phyloP scores from a whole-genome alignment of 23 tunicate genomes.

The Clavelina lepadiformis region DNA sequence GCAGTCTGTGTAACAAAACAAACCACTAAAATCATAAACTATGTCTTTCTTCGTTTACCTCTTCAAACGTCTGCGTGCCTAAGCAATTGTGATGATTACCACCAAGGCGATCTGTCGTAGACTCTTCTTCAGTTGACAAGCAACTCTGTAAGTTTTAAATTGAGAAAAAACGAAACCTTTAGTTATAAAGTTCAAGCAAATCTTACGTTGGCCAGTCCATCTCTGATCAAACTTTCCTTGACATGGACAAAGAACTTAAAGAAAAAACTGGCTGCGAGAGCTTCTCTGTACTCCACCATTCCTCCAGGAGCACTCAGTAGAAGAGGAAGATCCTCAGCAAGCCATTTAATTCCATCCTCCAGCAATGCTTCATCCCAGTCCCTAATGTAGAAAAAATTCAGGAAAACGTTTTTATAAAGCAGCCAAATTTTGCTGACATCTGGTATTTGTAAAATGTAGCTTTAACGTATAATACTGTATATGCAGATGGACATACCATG shows the following conservation, averaged over 20 bases:
- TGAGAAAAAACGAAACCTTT: neutral
- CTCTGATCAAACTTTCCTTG: constrained; percentile 10
- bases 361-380: constrained; percentile 58
- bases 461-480: constrained; percentile 4
- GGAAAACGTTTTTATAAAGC: neutral
- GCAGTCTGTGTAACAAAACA: too few species aligned
- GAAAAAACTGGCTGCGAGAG: constrained; percentile 90
- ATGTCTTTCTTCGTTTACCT: too few species aligned
- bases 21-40: too few species aligned
- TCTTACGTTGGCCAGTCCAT: constrained; percentile 30
- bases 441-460: too few species aligned
- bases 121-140: constrained; percentile 1
- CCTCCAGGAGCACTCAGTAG: constrained; percentile 86
- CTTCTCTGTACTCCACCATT: constrained; percentile 84
- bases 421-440: too few species aligned
- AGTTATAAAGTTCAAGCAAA: neutral
- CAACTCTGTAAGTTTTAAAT: neutral
- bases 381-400: neutral
- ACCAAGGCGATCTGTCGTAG: constrained; percentile 17
- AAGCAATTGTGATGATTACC: constrained; percentile 17
- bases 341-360: constrained; percentile 37
- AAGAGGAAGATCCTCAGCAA: constrained; percentile 69
- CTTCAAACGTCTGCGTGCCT: constrained; percentile 64
- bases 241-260: constrained; percentile 75
- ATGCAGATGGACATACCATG: too few species aligned